Evolutionary conservation across 2,888 invertebrate species (phyloP).

Genomic region (Drosophila nr. medialis): DNA sequence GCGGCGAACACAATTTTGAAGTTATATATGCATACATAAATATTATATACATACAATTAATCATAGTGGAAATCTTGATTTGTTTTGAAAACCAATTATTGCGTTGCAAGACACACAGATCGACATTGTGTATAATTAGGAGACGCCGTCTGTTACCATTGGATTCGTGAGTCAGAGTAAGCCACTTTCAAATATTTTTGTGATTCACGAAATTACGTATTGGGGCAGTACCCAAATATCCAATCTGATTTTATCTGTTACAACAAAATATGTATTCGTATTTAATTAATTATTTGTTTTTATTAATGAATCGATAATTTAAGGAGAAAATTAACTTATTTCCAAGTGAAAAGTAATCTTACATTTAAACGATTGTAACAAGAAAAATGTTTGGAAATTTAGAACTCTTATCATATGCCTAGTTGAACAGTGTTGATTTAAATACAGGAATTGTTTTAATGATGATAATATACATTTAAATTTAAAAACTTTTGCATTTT

Average conservation of each 20-base stretch:
- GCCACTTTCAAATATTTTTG: constrained; percentile 10
- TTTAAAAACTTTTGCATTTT: not conserved
- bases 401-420: constrained; percentile 9
- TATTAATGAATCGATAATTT: not conserved
- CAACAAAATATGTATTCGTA: not conserved
- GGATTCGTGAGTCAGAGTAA: constrained; percentile 33
- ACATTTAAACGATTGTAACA: not conserved
- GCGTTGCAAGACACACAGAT: constrained; percentile 10
- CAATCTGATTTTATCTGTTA: not conserved
- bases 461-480: not conserved
- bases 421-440: not conserved
- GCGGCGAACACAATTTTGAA: constrained; percentile 27
- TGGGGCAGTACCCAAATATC: not conserved
- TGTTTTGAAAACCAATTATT: constrained; percentile 30
- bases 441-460: not conserved
- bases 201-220: constrained; percentile 9
- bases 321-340: not conserved
- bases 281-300: not conserved
- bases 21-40: constrained; percentile 24
- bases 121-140: constrained; percentile 4
- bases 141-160: not conserved
- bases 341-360: not conserved
- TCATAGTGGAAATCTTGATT: constrained; percentile 22
- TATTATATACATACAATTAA: not conserved
- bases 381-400: not conserved